These are phyloP conservation scores for Jordanella pulchra DNA, from an alignment of 2,797 vertebrate genomes.

Conservation along the genomic window DNA sequence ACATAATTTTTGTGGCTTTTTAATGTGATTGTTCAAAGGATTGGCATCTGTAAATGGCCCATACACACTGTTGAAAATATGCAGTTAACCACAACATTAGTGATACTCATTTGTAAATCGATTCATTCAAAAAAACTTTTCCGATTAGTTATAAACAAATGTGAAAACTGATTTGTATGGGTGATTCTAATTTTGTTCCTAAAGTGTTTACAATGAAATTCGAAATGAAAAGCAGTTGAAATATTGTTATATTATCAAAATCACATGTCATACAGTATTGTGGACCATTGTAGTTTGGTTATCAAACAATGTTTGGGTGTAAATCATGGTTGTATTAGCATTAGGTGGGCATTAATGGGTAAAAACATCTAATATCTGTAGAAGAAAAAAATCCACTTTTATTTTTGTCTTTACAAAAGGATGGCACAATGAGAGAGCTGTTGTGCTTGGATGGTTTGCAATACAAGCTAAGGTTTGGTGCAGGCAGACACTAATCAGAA, in stretches of 20 bases:
- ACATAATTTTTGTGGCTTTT: not conserved
- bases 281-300: not conserved
- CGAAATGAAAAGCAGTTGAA: no score
- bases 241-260: not conserved
- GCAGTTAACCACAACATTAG: not conserved
- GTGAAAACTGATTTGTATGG: no score
- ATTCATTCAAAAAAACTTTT: not conserved
- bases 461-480: conserved; percentile 18
- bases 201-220: no score
- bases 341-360: conserved; percentile 12
- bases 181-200: no score
- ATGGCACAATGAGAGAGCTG: conserved; percentile 9
- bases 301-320: not conserved
- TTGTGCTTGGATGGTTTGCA: conserved; percentile 17
- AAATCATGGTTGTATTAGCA: not conserved
- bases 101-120: not conserved
- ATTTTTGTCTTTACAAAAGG: conserved; percentile 9
- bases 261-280: not conserved
- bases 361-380: conserved; percentile 1
- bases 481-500: conserved; percentile 39
- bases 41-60: not conserved
- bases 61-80: not conserved
- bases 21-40: not conserved
- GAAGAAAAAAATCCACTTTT: not conserved
- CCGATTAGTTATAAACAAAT: not conserved